These are phyloP conservation scores for Synergus laeviventris DNA, from an alignment of 2,888 invertebrate species.

Conservation along the genomic window DNA sequence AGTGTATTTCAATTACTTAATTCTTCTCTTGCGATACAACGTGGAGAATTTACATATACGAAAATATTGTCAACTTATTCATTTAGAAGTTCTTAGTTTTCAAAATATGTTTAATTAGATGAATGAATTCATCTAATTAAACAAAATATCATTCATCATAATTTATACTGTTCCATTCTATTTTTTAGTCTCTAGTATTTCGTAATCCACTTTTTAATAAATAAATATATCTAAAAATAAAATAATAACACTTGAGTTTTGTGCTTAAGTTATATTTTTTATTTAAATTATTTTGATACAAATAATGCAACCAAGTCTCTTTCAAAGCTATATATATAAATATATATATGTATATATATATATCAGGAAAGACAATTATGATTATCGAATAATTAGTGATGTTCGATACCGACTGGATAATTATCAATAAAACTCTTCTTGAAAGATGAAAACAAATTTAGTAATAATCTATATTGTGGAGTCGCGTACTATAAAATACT, in stretches of 20 bases:
- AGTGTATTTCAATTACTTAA: not conserved
- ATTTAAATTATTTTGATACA: constrained; percentile 53
- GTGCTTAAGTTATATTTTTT: constrained; percentile 51
- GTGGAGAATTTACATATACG: not conserved
- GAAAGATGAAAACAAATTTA: constrained; percentile 6
- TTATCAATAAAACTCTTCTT: not conserved
- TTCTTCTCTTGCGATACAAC: not conserved
- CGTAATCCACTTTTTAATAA: not conserved
- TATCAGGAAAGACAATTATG: constrained; percentile 23
- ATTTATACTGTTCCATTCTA: too few relatives aligned
- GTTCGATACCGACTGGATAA: constrained; percentile 4
- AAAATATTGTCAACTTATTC: not conserved
- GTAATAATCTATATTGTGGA: not conserved
- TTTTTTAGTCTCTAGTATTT: too few relatives aligned
- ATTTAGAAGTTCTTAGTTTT: not conserved
- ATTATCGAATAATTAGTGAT: constrained; percentile 33
- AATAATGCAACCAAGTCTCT: constrained; percentile 53
- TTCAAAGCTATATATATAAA: constrained; percentile 15
- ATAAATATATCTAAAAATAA: not conserved
- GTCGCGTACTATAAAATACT: constrained; percentile 5
- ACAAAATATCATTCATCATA: too few relatives aligned
- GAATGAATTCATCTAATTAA: too few relatives aligned
- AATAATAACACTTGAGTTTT: not conserved
- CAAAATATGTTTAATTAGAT: too few relatives aligned
- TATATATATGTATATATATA: too few relatives aligned